Evolutionary conservation across 2,113 vertebrate genomes (phyloP), one percentile per base, ranked within the genome.

Genomic region (Uria aalge): DNA sequence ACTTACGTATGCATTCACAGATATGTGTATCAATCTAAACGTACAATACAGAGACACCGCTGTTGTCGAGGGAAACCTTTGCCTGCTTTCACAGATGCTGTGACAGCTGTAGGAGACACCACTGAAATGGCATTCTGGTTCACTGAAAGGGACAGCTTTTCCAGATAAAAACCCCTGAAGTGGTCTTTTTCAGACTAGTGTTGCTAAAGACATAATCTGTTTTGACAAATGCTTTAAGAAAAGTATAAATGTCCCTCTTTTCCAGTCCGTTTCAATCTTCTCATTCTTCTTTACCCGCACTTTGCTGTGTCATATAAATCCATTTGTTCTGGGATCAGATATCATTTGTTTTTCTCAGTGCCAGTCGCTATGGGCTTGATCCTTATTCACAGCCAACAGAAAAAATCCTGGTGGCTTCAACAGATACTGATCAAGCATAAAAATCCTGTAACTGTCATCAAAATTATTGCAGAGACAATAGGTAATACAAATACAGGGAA

Each of bases 141-240:
- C 88, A 84, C 69, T 52, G 68, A 63, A 79, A 92, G 38, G 75
- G 88, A 88, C 90, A 92, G 68, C 48, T 95, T 87, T 64, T 73
- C n/a, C 32, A 64, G 66, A 73, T 50, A 43, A 87, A 92, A 91
- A 47, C 48, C 6, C 5, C 19, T 40, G n/a, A 87, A 91, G 79
- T 8, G 64, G 76, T 57, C 76, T 85, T 89, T 95, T 90, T 82
- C 73, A 85, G 83, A 92, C 43, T 47, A 40, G 29, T 52, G 36
- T 56, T 75, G 45, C 57, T 66, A 64, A 96, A 92, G 86, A 89
- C 83, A 92, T 92, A 89, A 96, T 89, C 88, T 72, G 53, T 56
- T 97, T 79, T 87, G 95, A 94, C 86, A 95, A 95, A 91, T 85
- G 86, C 62, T 95, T 91, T 79, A 84, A 85, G 76, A 73, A 92